Base-by-base conservation (phyloP, 2,888 invertebrate genomes). In the Agrotis puta region DNA sequence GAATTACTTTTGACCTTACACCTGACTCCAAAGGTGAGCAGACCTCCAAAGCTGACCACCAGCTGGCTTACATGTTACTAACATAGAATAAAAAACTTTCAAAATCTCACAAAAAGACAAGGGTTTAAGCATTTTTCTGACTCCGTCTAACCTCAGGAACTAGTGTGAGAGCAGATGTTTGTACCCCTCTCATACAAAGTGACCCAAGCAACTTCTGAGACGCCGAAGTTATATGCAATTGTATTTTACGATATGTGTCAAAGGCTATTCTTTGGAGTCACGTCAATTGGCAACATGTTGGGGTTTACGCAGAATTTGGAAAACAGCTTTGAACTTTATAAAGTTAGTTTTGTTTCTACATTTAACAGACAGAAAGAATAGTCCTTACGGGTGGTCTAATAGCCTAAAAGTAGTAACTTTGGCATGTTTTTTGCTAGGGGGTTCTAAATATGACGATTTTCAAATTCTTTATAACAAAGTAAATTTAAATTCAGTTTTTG, bases 171-270 rank as follows among this genome's bases (percentile, higher is more conserved):
- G 22, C 22, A 64, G n/a, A 16, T 51, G 47, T 69, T 69, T 58
- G 39, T 27, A 5, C 16, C 47, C n/a, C 16, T 56, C 48, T 64
- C 53, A 70, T 59, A 70, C 77, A 64, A 70, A 78, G 47, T 66
- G 48, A 20, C 13, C 18, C 24, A 2, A 27, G 54, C 61, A 56
- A 27, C 18, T 20, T 65, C 53, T 62, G 47, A 67, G 43, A 27
- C 22, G n/a, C 50, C 50, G 59, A 50, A 63, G 65, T 59, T 33
- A 61, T 50, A 45, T 45, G 56, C 68, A 63, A 56, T 74, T 67
- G 62, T 65, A 65, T n/a, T 74, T 83, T 61, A 83, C 54, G 75
- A 72, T 48, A 43, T 2, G 39, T 43, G 56, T 59, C 39, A 53
- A 39, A 47, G 24, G 53, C 54, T 59, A 47, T 54, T 74, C n/a